These are phyloP conservation scores for Plectropomus leopardus DNA, from an alignment of 2,113 vertebrate genomes.

Conservation along the genomic window DNA sequence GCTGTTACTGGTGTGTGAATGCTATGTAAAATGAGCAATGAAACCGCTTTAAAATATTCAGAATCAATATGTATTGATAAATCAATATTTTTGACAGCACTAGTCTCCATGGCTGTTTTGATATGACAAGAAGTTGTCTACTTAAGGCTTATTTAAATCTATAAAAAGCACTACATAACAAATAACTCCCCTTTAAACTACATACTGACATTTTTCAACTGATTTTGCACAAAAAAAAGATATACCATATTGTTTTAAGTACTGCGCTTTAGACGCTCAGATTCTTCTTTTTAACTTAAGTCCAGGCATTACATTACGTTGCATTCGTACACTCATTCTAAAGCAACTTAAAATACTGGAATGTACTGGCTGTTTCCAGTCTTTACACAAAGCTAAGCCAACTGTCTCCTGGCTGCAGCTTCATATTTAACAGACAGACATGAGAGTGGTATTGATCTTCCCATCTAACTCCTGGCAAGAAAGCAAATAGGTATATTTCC, in stretches of 20 bases:
- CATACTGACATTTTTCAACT: neutral
- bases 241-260: neutral
- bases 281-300: neutral
- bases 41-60: too few relatives aligned
- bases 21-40: too few relatives aligned
- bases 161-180: neutral
- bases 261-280: neutral
- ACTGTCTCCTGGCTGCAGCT: constrained; percentile 29
- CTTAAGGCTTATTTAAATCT: neutral
- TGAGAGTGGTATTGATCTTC: constrained; percentile 53
- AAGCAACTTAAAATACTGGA: neutral
- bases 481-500: constrained; percentile 26
- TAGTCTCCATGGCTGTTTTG: neutral
- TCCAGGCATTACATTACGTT: neutral
- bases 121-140: neutral
- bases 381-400: constrained; percentile 17
- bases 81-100: too few relatives aligned
- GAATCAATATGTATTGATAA: too few relatives aligned
- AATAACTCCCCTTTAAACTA: neutral
- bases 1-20: too few relatives aligned
- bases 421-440: constrained; percentile 51
- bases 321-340: neutral
- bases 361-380: neutral
- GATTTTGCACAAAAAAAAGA: neutral
- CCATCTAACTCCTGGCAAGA: constrained; percentile 32